Base-by-base conservation (phyloP, 2,888 invertebrate species). In the Patella depressa region DNA sequence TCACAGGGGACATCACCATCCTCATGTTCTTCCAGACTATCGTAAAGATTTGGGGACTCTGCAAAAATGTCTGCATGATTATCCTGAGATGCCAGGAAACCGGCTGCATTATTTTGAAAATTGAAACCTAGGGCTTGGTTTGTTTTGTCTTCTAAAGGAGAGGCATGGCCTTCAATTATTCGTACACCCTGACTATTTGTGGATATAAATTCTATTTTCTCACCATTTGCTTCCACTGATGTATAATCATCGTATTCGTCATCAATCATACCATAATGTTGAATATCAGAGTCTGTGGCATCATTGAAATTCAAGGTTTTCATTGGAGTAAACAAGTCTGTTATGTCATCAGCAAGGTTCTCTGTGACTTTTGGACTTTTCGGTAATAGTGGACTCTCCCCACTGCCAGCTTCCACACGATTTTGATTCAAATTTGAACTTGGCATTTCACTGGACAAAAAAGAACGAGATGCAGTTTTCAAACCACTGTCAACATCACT, bases 111-210 rank as follows among this genome's bases (percentile, higher is more conserved):
- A 15, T 17, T 53, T 24, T 54, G 53, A 24, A 55, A 73, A 53
- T 17, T 53, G 24, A 54, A 55, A 53, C 54, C 24, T n/a, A n/a
- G 19, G 4, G 53, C n/a, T 34, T 71, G 71, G 19, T 19, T 19
- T 5, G 53, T 15, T 15, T 73, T 5, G n/a, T 80, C 76, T 19
- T 81, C 81, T 24, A 81, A 55, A 3, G 79, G 72, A 11, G 81
- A 79, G 19, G 81, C 83, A 69, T 83, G 83, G 53, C 83, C 83
- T 74, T 83, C 83, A 72, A 83, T 83, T 53, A 83, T 83, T 15
- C 83, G 78, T 15, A 82, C 53, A 59, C 80, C 80, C 24, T 82
- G 82, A 57, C 77, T 78, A 19, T 83, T 79, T 59, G 79, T 80
- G 9, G 71, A 70, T 5, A 55, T 72, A 34, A 59, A 53, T 29